These are phyloP conservation scores for Megaceryle maxima DNA, from an alignment of 2,113 vertebrate genomes.

Conservation along the genomic window DNA sequence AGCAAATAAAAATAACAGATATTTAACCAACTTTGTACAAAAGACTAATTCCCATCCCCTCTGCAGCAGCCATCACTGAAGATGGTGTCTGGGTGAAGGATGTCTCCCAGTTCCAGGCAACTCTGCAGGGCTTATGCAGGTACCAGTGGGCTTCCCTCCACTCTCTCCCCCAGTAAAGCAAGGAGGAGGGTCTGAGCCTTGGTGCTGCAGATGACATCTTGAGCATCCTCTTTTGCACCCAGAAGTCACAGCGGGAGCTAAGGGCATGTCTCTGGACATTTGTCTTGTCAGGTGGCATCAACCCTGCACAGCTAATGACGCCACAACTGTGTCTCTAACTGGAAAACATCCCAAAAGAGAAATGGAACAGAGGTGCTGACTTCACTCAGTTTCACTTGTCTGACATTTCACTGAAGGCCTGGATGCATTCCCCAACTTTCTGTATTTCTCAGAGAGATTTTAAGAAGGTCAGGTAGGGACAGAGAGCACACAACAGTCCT, in stretches of 20 bases:
- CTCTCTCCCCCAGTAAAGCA: neutral
- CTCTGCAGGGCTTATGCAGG: neutral
- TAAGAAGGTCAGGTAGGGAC: constrained; percentile 42
- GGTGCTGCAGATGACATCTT: accelerated
- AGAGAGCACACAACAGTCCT: neutral
- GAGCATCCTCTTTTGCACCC: neutral
- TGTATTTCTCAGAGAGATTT: neutral
- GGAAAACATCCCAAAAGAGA: neutral
- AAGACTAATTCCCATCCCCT: neutral
- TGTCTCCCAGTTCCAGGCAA: neutral
- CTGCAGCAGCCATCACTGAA: neutral
- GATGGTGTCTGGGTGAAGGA: neutral
- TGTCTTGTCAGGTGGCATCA: neutral
- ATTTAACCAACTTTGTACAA: neutral
- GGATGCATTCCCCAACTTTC: neutral
- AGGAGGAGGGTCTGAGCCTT: neutral
- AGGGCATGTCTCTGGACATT: neutral
- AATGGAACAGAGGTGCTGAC: neutral
- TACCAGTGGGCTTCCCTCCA: accelerated
- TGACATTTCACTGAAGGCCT: neutral
- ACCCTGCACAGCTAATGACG: neutral
- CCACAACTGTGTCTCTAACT: neutral
- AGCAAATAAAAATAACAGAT: neutral
- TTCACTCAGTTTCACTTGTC: neutral
- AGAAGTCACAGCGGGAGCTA: neutral